Conservation (phyloP, 2,797 vertebrate genomes). For the Natrix natrix region DNA sequence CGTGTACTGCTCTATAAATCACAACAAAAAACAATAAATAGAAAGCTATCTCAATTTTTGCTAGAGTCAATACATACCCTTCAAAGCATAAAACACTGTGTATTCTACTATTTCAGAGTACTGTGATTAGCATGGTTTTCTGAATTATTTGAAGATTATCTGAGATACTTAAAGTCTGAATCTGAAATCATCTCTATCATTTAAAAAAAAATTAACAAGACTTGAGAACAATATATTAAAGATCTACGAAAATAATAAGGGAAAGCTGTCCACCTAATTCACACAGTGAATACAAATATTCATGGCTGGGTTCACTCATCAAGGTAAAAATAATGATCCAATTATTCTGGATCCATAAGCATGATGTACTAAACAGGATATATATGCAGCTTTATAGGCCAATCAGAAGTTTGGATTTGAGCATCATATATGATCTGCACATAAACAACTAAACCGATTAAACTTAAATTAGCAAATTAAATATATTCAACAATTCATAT, state of each 20-base stretch:
- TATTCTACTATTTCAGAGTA: neutral
- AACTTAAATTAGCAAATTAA: neutral
- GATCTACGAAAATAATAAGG: neutral
- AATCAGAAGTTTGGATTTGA: neutral
- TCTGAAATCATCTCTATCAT: neutral
- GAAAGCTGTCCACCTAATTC: neutral
- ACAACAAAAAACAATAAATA: constrained; percentile 1
- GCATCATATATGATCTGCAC: neutral
- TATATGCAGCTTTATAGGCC: neutral
- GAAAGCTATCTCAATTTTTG: neutral
- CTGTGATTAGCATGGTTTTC: neutral
- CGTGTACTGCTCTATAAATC: constrained; percentile 83
- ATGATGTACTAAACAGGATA: neutral
- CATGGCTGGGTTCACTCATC: neutral
- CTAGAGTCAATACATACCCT: neutral
- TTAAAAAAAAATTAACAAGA: neutral
- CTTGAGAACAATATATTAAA: neutral
- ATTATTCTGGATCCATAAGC: neutral
- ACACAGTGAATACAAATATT: neutral
- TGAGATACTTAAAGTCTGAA: too few species aligned
- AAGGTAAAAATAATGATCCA: neutral
- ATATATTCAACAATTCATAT: neutral
- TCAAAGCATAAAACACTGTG: neutral
- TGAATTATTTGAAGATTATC: neutral
- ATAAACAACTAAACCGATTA: neutral